phyloP scores from a whole-genome alignment of 2,888 invertebrate genomes.

The Diadegma fenestrale region DNA sequence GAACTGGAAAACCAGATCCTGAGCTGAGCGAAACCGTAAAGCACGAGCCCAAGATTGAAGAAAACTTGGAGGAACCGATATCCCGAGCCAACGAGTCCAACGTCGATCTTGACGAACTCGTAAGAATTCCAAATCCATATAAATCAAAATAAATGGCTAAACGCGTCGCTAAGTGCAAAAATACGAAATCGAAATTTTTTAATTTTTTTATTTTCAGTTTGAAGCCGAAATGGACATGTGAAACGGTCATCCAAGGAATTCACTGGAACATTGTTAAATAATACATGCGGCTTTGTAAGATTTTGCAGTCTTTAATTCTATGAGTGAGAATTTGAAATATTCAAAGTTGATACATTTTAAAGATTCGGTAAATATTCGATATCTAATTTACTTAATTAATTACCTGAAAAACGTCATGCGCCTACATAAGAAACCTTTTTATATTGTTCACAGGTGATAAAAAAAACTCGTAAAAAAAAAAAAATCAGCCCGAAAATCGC shows the following conservation, averaged over 20 bases:
- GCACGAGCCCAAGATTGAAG: constrained; percentile 16
- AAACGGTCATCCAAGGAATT: not conserved
- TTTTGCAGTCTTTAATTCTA: not conserved
- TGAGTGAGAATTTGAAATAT: not conserved
- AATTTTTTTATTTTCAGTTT: constrained; percentile 49
- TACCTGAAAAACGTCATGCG: no score
- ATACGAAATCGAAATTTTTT: not conserved
- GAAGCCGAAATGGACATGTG: constrained; percentile 53
- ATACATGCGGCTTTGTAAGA: not conserved
- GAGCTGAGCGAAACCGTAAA: constrained; percentile 11
- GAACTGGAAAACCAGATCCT: not conserved
- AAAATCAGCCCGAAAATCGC: no score
- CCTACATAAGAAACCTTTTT: no score
- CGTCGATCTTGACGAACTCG: constrained; percentile 55
- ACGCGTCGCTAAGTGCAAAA: no score
- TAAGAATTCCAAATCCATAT: not conserved
- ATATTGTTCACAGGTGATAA: no score
- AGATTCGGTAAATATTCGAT: no score
- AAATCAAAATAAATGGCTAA: no score
- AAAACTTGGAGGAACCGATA: not conserved
- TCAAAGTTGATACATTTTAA: not conserved
- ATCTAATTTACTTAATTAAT: no score
- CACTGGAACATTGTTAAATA: not conserved
- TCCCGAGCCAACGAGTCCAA: constrained; percentile 3
- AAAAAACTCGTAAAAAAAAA: no score